Base-by-base conservation (phyloP, 2,113 vertebrate species). In the Pangasianodon gigas region DNA sequence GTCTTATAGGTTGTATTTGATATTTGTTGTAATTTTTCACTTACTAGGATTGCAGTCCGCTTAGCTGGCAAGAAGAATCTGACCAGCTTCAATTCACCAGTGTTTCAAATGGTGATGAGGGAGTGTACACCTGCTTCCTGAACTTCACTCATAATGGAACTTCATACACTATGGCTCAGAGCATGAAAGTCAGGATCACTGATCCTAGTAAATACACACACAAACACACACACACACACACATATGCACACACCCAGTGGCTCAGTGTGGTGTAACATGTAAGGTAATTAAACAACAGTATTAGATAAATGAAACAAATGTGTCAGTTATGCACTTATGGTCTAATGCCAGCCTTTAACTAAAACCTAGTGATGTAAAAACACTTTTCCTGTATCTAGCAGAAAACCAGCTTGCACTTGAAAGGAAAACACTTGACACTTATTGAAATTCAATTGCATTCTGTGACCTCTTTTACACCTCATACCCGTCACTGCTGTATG, bases 111-210 rank as follows among this genome's bases (percentile, higher is more conserved):
- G 18, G 0, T 6, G 91, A 93, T 84, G 60, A 83, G 56, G 95
- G 95, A 52, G 90, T 19, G 9, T 96, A 95, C 85, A 96, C 95
- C 29, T 96, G 96, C 82, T 85, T 94, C n/a, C 83, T 94, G 1
- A 90, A 93, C 13, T 44, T 96, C 3, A 93, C 46, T 21, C 0
- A 93, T 48, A 58, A 91, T 2, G 93, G 92, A 82, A 89, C 48
- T 46, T 91, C 16, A 0, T 94, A 94, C 91, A 94, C 90, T 0
- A 37, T 94, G 1, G 93, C 94, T 41, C 93, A 93, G 44, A 95
- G 94, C 92, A 90, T 93, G 80, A 13, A 89, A 29, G 58, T 95
- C 19, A 37, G 11, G 6, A n/a, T 93, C 0, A 18, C 4, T 2
- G 19, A 32, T 0, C 8, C n/a, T 1, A 37, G 91, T 92, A 89